Evolutionary conservation across 2,888 invertebrate genomes (phyloP).

Genomic region (Drosophila suboccidentalis): DNA sequence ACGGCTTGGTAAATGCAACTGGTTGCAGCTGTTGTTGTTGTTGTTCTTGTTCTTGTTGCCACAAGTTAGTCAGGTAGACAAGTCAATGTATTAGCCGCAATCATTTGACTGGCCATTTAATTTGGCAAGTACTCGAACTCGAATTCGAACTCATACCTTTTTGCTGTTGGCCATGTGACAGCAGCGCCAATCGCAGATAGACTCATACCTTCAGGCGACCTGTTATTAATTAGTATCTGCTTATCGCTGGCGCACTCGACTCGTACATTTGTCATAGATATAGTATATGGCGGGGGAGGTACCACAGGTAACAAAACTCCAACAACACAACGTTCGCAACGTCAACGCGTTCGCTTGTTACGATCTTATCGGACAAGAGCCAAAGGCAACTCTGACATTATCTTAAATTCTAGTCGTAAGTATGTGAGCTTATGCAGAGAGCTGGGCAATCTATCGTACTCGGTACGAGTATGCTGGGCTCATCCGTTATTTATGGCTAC

Average conservation of each 20-base stretch:
- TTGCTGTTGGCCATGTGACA: constrained; percentile 65
- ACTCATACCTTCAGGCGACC: constrained; percentile 30
- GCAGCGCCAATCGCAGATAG: constrained; percentile 32
- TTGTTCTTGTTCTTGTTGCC: constrained; percentile 20
- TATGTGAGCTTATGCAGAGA: constrained; percentile 34
- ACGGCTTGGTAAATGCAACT: constrained; percentile 52
- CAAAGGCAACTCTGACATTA: constrained; percentile 60
- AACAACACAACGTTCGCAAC: constrained; percentile 13
- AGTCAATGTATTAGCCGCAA: constrained; percentile 20
- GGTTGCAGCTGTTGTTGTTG: constrained; percentile 27
- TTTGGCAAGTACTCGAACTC: constrained; percentile 48
- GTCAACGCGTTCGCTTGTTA: constrained; percentile 38
- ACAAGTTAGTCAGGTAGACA: not conserved
- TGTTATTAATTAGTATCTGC: constrained; percentile 78
- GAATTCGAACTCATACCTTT: constrained; percentile 1
- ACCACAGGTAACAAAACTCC: not conserved
- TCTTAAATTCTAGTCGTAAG: constrained; percentile 54
- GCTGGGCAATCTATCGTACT: constrained; percentile 39
- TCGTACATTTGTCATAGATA: constrained; percentile 64
- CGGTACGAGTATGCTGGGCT: constrained; percentile 43
- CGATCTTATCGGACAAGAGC: constrained; percentile 64
- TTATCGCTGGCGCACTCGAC: constrained; percentile 68
- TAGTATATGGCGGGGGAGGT: constrained; percentile 61
- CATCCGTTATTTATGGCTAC: constrained; percentile 71
- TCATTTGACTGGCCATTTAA: constrained; percentile 52